Conservation (phyloP, 2,888 invertebrate genomes). For the Lutraria lutraria region DNA sequence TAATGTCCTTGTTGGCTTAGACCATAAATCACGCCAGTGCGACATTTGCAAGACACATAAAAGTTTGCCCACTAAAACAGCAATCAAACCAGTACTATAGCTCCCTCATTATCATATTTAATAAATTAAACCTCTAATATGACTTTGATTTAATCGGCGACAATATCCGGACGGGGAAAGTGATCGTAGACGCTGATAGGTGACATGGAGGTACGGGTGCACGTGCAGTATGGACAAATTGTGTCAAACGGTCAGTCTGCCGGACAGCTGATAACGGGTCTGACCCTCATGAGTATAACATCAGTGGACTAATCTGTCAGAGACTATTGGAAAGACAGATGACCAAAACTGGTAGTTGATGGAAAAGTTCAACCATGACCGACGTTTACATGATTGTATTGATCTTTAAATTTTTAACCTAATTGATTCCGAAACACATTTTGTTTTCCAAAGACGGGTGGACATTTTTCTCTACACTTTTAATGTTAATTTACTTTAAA, state of each 20-base stretch:
- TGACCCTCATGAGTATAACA: not conserved
- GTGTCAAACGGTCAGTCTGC: not conserved
- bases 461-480: no score
- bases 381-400: no score
- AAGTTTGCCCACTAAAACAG: slow-evolving; percentile 43
- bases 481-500: no score
- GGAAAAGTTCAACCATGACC: no score
- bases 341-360: not conserved
- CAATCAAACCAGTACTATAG: slow-evolving; percentile 25
- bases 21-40: slow-evolving; percentile 20
- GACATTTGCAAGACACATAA: slow-evolving; percentile 44
- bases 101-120: slow-evolving; percentile 46
- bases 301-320: not conserved
- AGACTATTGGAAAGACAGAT: not conserved
- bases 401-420: no score
- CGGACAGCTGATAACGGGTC: slow-evolving; percentile 22
- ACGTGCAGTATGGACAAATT: slow-evolving; percentile 32
- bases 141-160: slow-evolving; percentile 40
- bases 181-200: slow-evolving; percentile 14
- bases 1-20: slow-evolving; percentile 22
- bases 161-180: slow-evolving; percentile 29
- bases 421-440: no score
- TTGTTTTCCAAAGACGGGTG: no score
- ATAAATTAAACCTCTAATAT: slow-evolving; percentile 51
- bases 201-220: slow-evolving; percentile 9